Conservation (phyloP, 2,113 vertebrate species). For the Muntiacus muntjak region DNA sequence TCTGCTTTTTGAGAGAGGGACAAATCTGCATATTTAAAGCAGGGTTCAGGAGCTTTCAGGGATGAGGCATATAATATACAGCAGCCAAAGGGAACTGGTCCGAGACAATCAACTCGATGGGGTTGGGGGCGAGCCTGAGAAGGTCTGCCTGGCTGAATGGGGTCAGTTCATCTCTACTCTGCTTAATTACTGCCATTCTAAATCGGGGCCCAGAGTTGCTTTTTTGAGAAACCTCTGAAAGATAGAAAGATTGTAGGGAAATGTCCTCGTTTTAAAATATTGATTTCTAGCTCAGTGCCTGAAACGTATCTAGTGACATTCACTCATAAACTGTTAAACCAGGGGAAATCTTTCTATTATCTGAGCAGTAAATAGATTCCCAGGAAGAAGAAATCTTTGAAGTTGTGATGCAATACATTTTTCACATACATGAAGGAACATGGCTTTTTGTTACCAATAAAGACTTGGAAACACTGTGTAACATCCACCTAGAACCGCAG, state of each 20-base stretch:
- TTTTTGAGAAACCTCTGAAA: not conserved
- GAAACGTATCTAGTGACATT: not conserved
- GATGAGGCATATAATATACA: not conserved
- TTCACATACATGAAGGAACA: not conserved
- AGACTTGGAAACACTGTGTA: not conserved
- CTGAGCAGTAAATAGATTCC: not conserved
- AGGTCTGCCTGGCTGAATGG: not conserved
- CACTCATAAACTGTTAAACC: not conserved
- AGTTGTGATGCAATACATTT: not conserved
- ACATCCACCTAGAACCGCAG: not conserved
- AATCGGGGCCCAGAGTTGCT: not conserved
- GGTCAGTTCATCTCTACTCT: not conserved
- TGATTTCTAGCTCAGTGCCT: not conserved
- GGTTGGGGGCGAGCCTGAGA: too few species aligned
- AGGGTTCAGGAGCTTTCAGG: not conserved
- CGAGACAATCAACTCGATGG: rapidly evolving
- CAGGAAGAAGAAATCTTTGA: not conserved
- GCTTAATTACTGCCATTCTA: not conserved
- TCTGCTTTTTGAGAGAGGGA: not conserved
- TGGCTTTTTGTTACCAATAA: not conserved
- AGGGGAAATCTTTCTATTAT: not conserved
- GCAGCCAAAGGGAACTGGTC: not conserved
- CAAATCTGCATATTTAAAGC: not conserved
- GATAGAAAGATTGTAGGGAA: not conserved
- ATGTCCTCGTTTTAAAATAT: not conserved